These are phyloP conservation scores for Falco columbarius DNA, from an alignment of 2,797 vertebrate genomes.

Conservation along the genomic window DNA sequence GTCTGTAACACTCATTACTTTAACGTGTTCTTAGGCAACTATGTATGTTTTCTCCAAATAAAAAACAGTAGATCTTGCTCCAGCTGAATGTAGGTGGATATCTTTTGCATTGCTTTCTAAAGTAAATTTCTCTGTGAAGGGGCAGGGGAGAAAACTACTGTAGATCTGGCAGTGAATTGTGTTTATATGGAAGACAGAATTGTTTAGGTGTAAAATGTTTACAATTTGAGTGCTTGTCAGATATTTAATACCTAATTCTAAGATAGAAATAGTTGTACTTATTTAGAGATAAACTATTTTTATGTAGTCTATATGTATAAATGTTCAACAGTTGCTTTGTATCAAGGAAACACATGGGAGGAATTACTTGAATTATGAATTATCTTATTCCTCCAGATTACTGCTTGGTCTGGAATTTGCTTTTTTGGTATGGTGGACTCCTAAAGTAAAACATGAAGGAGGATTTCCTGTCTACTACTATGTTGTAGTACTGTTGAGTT, in stretches of 20 bases:
- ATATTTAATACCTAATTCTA: neutral
- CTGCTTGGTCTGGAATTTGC: constrained; percentile 91
- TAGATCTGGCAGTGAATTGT: neutral
- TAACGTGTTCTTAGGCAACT: neutral
- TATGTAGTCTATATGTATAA: neutral
- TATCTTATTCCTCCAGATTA: constrained; percentile 77
- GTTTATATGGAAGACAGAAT: neutral
- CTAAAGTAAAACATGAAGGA: constrained; percentile 87
- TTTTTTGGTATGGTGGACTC: constrained; percentile 95
- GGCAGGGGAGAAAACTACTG: neutral
- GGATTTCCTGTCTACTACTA: constrained; percentile 94
- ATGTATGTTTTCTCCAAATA: neutral
- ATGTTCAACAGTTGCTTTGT: neutral
- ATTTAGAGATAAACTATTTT: neutral
- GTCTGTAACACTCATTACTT: neutral
- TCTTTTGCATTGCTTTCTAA: neutral
- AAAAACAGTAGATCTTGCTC: neutral
- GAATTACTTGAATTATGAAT: neutral
- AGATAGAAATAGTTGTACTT: neutral
- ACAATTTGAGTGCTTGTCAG: neutral
- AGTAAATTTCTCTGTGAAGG: neutral
- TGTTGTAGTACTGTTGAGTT: constrained; percentile 86
- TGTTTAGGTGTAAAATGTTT: neutral
- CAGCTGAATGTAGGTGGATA: neutral
- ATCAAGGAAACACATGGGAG: neutral